Conservation (phyloP, 2,797 vertebrate genomes). For the Oophaga sylvatica region DNA sequence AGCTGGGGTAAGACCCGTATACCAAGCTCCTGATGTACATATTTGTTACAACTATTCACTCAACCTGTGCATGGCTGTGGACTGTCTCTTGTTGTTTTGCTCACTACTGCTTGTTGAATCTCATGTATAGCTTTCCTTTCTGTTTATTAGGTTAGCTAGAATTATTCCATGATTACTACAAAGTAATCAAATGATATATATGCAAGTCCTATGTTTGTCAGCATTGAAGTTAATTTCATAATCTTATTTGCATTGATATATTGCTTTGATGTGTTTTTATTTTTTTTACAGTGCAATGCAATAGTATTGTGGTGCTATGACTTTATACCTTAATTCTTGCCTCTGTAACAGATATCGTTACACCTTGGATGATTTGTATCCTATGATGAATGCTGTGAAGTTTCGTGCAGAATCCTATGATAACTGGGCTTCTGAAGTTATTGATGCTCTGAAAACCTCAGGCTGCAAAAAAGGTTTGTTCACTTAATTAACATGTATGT, state of each 20-base stretch:
- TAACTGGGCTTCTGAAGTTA: conserved; percentile 85
- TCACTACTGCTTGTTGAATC: background rate
- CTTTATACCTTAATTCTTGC: background rate
- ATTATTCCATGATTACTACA: background rate
- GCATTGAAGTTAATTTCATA: background rate
- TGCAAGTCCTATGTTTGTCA: background rate
- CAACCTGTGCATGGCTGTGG: background rate
- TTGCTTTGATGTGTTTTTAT: background rate
- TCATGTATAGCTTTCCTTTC: background rate
- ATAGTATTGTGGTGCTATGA: background rate
- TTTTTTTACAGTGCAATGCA: background rate
- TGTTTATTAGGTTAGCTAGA: background rate
- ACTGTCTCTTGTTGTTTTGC: background rate
- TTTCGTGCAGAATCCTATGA: conserved; percentile 88
- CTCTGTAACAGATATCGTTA: conserved; percentile 83
- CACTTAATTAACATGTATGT: background rate
- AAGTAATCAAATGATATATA: background rate
- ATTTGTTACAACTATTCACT: background rate
- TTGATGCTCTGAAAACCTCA: conserved; percentile 83
- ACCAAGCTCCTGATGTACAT: background rate
- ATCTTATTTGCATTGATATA: no score
- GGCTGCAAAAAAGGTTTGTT: conserved; percentile 85
- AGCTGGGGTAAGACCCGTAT: conserved; percentile 82
- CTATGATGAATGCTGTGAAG: conserved; percentile 82
- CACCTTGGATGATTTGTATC: conserved; percentile 85